phyloP scores from a whole-genome alignment of 2,888 invertebrate species.

The Metacarcinus magister region DNA sequence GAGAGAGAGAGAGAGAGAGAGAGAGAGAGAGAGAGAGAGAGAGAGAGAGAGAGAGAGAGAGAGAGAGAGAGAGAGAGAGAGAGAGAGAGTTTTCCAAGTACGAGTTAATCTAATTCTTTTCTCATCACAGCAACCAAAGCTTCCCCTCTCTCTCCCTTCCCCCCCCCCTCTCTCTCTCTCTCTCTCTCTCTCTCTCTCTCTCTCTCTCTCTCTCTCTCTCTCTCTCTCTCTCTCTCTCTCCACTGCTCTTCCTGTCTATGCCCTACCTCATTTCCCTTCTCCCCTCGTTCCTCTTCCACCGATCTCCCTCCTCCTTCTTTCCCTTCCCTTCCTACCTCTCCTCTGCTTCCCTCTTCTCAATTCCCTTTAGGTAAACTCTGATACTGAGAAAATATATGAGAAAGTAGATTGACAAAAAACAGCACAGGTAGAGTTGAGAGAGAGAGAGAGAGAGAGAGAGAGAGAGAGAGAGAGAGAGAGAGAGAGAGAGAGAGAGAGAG shows the following conservation, averaged over 20 bases:
- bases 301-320: too few species aligned
- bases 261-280: background rate
- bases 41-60: conserved; percentile 22
- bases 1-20: conserved; percentile 26
- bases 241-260: background rate
- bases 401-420: background rate
- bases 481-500: background rate
- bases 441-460: background rate
- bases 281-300: too few species aligned
- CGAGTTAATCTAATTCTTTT: background rate
- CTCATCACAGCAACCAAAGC: background rate
- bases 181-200: conserved; percentile 31
- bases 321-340: background rate
- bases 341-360: background rate
- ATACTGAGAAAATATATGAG: background rate
- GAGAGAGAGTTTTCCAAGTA: conserved; percentile 1
- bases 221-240: background rate
- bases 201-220: background rate
- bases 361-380: background rate
- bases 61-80: conserved; percentile 1
- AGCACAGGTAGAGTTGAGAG: background rate
- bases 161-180: background rate
- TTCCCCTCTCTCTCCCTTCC: background rate
- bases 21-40: conserved; percentile 26
- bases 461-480: conserved; percentile 36